Evolutionary conservation across 2,113 vertebrate genomes (phyloP).

Genomic region (Limanda limanda): DNA sequence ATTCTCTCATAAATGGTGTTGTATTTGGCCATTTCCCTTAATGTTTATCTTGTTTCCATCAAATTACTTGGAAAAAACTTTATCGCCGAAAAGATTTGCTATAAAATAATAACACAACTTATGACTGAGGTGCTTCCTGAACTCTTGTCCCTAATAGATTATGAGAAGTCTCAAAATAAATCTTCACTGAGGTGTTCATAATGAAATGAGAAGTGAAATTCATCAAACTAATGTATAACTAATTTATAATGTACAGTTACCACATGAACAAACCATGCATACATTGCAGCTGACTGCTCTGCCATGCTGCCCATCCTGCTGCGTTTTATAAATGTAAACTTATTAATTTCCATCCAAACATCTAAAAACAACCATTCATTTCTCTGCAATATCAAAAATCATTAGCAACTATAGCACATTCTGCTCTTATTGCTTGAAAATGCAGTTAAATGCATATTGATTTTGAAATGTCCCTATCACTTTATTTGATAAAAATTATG

Average conservation of each 20-base stretch:
- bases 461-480: background rate
- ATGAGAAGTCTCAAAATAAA: slow-evolving; percentile 8
- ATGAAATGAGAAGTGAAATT: background rate
- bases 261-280: background rate
- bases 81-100: slow-evolving; percentile 24
- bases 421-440: background rate
- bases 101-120: slow-evolving; percentile 9
- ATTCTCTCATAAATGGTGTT: slow-evolving; percentile 6
- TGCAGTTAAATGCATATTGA: slow-evolving; percentile 3
- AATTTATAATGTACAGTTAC: background rate
- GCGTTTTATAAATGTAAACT: too few relatives aligned
- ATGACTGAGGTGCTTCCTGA: background rate
- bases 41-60: slow-evolving; percentile 37
- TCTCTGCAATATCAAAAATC: background rate
- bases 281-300: background rate
- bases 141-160: background rate
- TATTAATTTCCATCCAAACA: background rate
- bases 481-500: background rate
- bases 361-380: background rate
- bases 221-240: background rate
- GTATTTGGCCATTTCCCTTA: slow-evolving; percentile 18
- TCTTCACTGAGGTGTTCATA: slow-evolving; percentile 14
- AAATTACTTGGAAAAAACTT: slow-evolving; percentile 41
- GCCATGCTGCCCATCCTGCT: background rate
- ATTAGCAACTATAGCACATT: background rate